Conservation (phyloP, 2,113 vertebrate species). For the Nothobranchius kuhntae region DNA sequence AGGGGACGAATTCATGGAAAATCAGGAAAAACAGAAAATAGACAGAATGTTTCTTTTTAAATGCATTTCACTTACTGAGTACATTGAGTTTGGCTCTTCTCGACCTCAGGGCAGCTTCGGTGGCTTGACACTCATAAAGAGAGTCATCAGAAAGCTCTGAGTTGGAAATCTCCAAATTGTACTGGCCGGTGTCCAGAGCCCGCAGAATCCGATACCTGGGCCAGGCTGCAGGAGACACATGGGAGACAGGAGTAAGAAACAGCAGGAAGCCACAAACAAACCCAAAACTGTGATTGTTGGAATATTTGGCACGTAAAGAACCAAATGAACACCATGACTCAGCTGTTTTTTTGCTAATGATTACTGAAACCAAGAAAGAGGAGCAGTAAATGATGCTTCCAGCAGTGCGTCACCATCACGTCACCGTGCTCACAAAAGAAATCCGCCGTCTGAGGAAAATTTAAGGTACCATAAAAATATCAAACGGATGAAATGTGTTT, state of each 20-base stretch:
- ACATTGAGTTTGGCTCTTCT: slow-evolving; percentile 91
- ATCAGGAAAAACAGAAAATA: not conserved
- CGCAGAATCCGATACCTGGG: slow-evolving; percentile 88
- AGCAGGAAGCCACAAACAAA: not conserved
- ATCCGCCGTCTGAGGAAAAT: slow-evolving; percentile 5
- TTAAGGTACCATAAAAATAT: slow-evolving; percentile 7
- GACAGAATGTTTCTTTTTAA: not conserved
- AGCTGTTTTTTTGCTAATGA: slow-evolving; percentile 7
- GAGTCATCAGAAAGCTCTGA: slow-evolving; percentile 92
- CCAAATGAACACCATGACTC: slow-evolving; percentile 16
- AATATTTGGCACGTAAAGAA: not conserved
- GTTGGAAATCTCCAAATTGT: slow-evolving; percentile 91
- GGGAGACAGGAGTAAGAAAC: slow-evolving; percentile 4
- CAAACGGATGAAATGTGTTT: not conserved
- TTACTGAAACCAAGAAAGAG: slow-evolving; percentile 13
- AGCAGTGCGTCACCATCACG: slow-evolving; percentile 28
- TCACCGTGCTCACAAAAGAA: not conserved
- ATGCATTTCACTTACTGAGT: slow-evolving; percentile 84
- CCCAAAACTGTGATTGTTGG: not conserved
- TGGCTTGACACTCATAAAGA: slow-evolving; percentile 94
- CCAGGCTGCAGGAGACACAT: slow-evolving; percentile 83
- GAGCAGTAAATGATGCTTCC: slow-evolving; percentile 3
- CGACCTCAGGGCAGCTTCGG: slow-evolving; percentile 91
- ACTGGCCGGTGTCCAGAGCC: slow-evolving; percentile 87
- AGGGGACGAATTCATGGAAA: not conserved